phyloP scores from a whole-genome alignment of 2,113 vertebrate genomes.

The Tetrao urogallus region DNA sequence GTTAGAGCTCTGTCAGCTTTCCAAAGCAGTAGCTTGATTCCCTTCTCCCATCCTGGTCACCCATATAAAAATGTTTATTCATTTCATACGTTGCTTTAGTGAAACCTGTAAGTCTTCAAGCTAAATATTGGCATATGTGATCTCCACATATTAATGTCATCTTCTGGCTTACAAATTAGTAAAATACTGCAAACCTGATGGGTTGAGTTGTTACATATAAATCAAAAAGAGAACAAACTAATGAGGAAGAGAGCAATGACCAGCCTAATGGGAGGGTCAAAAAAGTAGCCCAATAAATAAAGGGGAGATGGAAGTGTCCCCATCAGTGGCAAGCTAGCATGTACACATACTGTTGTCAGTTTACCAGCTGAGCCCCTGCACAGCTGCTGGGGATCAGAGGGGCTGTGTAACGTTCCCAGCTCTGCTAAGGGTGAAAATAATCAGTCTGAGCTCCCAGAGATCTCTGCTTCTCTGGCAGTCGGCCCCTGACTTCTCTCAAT shows the following conservation, averaged over 20 bases:
- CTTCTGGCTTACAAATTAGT: not conserved
- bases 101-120: not conserved
- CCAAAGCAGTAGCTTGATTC: not conserved
- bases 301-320: not conserved
- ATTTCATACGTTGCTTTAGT: not conserved
- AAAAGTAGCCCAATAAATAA: not conserved
- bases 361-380: not conserved
- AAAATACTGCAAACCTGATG: not conserved
- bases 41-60: not conserved
- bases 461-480: not conserved
- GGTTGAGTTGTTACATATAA: not conserved
- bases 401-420: not conserved
- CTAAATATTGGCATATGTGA: not conserved
- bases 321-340: not conserved
- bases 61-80: not conserved
- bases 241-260: not conserved
- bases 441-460: not conserved
- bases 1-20: not conserved
- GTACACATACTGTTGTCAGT: not conserved
- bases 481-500: not conserved
- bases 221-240: conserved; percentile 6
- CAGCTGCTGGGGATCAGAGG: not conserved
- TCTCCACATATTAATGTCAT: not conserved
- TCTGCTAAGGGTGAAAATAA: not conserved
- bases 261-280: not conserved